These are phyloP conservation scores for Lordiphosa clarofinis DNA, from an alignment of 1,140 invertebrate genomes.

Conservation along the genomic window DNA sequence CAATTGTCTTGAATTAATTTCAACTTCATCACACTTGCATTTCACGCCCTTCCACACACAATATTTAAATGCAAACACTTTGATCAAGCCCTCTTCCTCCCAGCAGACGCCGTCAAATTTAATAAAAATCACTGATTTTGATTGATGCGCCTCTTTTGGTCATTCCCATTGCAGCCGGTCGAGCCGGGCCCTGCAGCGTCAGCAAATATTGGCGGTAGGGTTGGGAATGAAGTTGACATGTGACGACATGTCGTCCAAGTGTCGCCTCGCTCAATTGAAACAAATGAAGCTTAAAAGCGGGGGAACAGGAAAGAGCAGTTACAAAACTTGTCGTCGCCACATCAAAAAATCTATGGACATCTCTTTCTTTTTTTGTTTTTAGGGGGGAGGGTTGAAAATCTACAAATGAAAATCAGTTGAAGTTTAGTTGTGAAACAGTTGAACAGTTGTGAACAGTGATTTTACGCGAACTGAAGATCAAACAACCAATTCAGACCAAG, in stretches of 20 bases:
- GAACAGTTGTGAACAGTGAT: constrained; percentile 7
- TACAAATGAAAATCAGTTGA: constrained; percentile 36
- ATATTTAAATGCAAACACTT: constrained; percentile 54
- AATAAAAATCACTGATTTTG: constrained; percentile 80
- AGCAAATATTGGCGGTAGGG: constrained; percentile 73
- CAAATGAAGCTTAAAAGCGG: constrained; percentile 57
- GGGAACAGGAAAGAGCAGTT: constrained; percentile 64
- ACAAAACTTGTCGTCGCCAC: constrained; percentile 54
- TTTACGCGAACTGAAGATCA: not conserved
- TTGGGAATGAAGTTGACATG: constrained; percentile 54
- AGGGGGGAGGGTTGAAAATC: constrained; percentile 7
- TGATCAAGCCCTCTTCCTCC: constrained; percentile 50
- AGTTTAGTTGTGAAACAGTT: constrained; percentile 15
- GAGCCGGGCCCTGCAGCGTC: constrained; percentile 31
- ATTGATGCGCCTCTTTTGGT: constrained; percentile 72
- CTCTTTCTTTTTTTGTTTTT: constrained; percentile 3
- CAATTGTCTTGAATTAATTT: constrained; percentile 79
- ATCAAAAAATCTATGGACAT: constrained; percentile 19
- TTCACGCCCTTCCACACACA: constrained; percentile 46
- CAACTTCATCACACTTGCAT: constrained; percentile 33
- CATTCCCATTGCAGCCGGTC: constrained; percentile 9
- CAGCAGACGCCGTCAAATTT: constrained; percentile 79
- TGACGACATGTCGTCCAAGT: constrained; percentile 67
- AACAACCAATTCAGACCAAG: no score
- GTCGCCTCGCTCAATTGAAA: constrained; percentile 68